phyloP scores from a whole-genome alignment of 2,113 vertebrate species.

The Ciconia maguari region DNA sequence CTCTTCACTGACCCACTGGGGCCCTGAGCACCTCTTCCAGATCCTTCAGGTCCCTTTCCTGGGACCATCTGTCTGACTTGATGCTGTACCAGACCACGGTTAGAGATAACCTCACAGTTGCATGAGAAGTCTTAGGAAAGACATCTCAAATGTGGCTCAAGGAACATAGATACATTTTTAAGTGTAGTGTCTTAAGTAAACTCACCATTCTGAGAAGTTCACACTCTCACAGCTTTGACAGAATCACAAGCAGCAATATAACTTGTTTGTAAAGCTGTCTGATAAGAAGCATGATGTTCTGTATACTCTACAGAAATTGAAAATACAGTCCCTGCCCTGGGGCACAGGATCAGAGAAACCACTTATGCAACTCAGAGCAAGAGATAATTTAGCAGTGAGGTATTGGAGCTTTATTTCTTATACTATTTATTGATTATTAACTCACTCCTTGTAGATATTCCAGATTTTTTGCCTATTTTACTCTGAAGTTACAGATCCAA shows the following conservation, averaged over 20 bases:
- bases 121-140: background rate
- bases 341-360: background rate
- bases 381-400: background rate
- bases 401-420: background rate
- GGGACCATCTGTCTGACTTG: background rate
- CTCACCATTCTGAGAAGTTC: background rate
- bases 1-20: background rate
- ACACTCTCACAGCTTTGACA: background rate
- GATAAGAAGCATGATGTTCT: background rate
- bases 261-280: conserved; percentile 17
- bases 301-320: background rate
- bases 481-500: background rate
- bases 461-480: background rate
- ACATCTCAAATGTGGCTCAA: background rate
- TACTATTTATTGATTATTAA: background rate
- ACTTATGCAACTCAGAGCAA: background rate
- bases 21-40: background rate
- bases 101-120: background rate
- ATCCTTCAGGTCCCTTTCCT: background rate
- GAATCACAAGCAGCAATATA: background rate
- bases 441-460: background rate
- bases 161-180: background rate
- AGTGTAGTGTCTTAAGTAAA: background rate
- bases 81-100: background rate
- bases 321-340: background rate